A percentile compares a stretch with the other conserved stretches of the same genome.
These are phyloP conservation scores for Fringilla coelebs DNA, from an alignment of 2,797 vertebrate species.

Conservation along the genomic window DNA sequence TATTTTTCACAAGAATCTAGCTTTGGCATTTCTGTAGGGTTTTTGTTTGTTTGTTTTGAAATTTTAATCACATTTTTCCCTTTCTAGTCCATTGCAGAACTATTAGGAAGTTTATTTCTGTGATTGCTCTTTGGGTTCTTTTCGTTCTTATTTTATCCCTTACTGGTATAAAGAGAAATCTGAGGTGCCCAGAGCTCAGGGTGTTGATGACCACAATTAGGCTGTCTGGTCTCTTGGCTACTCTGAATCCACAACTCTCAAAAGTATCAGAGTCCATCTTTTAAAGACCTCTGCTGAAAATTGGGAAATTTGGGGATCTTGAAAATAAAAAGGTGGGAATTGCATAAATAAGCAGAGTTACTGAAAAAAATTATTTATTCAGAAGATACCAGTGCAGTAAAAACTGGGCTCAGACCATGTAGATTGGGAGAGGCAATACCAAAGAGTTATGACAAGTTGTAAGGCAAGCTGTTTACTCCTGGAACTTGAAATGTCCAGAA, in stretches of 20 bases:
- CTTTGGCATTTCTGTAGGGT: not conserved
- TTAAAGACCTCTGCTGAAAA: not conserved
- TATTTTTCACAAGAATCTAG: not conserved
- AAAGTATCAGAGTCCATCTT: not conserved
- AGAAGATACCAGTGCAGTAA: not conserved
- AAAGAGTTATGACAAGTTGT: not conserved
- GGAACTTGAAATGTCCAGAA: not conserved
- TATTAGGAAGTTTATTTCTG: not conserved
- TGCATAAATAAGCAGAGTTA: not conserved
- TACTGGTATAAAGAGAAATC: not conserved
- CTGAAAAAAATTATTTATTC: not conserved
- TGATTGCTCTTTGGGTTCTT: not conserved
- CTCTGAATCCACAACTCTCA: not conserved
- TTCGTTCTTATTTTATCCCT: not conserved
- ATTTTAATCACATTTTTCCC: not conserved
- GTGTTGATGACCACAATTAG: not conserved
- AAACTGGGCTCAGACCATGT: not conserved
- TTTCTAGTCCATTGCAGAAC: not conserved
- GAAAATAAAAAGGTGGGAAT: not conserved
- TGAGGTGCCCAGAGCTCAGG: rapidly evolving
- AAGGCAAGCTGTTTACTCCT: not conserved
- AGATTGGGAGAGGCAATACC: not conserved
- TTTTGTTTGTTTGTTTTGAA: not conserved
- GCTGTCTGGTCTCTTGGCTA: not conserved
- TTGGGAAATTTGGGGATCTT: not conserved